Conservation (phyloP, 37 sponge, comb jelly and placozoan genomes). For the Beroe forskalii region DNA sequence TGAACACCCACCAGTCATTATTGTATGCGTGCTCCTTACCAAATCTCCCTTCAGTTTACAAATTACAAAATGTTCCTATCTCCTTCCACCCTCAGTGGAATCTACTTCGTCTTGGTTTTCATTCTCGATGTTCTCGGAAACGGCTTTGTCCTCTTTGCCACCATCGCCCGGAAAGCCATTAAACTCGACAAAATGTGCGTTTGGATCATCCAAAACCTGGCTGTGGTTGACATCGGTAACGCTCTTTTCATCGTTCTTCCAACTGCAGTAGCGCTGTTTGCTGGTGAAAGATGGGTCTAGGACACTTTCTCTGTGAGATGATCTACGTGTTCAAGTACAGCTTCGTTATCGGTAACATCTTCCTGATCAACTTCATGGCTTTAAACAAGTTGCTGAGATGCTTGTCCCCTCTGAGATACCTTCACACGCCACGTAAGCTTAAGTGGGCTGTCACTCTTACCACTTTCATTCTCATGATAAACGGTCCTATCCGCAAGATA, state of each 20-base stretch:
- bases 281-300: background rate
- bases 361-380: constrained; percentile 16
- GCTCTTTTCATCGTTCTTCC: background rate
- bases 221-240: background rate
- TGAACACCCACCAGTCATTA: too few species aligned
- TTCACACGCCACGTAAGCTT: background rate
- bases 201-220: constrained; percentile 11
- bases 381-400: constrained; percentile 1
- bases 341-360: constrained; percentile 7
- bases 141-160: constrained; percentile 23
- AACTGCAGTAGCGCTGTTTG: background rate
- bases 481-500: background rate
- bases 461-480: background rate
- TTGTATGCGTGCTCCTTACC: too few species aligned
- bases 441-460: background rate
- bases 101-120: background rate
- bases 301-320: background rate
- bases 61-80: too few species aligned
- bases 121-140: background rate
- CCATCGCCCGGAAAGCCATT: constrained; percentile 10
- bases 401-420: background rate
- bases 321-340: background rate
- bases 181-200: constrained; percentile 45
- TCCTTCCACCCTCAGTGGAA: background rate
- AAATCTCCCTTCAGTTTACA: too few species aligned